Base-by-base conservation (phyloP, 2,888 invertebrate species). In the Dryococelus australis region DNA sequence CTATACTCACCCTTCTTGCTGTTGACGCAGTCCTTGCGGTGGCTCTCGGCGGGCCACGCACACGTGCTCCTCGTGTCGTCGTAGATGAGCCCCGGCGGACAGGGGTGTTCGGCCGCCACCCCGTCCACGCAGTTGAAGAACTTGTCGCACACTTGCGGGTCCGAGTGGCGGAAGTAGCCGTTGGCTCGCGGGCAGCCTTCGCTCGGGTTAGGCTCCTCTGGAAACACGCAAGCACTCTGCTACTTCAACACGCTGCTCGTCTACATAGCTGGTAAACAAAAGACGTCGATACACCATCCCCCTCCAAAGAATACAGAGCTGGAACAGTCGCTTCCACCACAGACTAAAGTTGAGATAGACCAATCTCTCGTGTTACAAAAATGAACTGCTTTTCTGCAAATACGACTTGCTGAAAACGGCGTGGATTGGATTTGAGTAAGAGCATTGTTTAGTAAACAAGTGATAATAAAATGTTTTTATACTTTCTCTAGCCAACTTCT, bases 71-170 rank as follows among this genome's bases (percentile, higher is more conserved):
- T 93, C 79, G 94, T 94, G 90, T 96, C 96, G 91, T 97, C 96
- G 92, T 96, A 97, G 91, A 96, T 94, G 65, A 97, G 94, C 65
- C 96, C 96, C 43, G 96, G 95, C 0, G 97, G 96, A 92, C 96
- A 96, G 0, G 95, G 95, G 90, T 94, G 93, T 91, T 94, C 94
- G 90, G 95, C 94, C 83, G 95, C 94, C 0, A 93, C 92, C 0
- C 97, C 97, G 90, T 97, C 96, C 5, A 96, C 95, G 91, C 96
- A 97, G 92, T 95, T 96, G 92, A 95, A 94, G 93, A 97, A 97
- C 91, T 96, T 96, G 92, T 96, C 96, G 90, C 97, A 97, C 0
- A 95, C 94, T 92, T 94, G 91, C 6, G 95, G 95, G 91, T 97
- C 96, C 84, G 95, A 95, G 91, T 97, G 96, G 85, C 94, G 94